A percentile compares a stretch with the other conserved stretches of the same genome.
Evolutionary conservation across 2,113 vertebrate species (phyloP).

Genomic region (Vanacampus margaritifer): DNA sequence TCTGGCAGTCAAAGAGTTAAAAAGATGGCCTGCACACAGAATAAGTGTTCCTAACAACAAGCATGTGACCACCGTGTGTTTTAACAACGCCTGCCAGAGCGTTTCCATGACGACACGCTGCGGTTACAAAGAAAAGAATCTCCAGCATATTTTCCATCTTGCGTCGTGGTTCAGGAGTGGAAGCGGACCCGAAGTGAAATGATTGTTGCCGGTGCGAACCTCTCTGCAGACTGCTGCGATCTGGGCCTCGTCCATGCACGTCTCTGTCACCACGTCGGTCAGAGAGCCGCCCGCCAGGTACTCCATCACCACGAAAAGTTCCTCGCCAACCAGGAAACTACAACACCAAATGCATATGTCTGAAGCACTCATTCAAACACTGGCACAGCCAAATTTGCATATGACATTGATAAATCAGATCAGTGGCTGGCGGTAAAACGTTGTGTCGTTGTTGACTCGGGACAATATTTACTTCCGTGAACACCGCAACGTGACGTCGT

Average conservation of each 20-base stretch:
- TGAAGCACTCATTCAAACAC: background rate
- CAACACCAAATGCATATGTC: background rate
- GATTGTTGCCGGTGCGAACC: slow-evolving; percentile 54
- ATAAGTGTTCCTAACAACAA: background rate
- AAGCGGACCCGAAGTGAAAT: background rate
- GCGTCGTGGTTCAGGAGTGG: background rate
- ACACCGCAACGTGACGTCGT: no score
- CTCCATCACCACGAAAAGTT: slow-evolving; percentile 97
- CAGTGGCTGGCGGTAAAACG: no score
- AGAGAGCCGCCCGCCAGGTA: slow-evolving; percentile 95
- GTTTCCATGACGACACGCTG: background rate
- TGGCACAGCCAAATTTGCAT: no score
- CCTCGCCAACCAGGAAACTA: slow-evolving; percentile 95
- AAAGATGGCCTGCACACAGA: background rate
- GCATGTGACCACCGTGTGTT: background rate
- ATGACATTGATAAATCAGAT: no score
- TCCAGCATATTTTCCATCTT: background rate
- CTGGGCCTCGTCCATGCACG: slow-evolving; percentile 97
- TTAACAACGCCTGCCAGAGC: background rate
- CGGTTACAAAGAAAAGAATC: background rate
- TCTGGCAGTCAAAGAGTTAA: no score
- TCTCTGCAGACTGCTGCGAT: slow-evolving; percentile 97
- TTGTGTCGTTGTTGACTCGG: no score
- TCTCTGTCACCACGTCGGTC: slow-evolving; percentile 96
- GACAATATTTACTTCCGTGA: no score